Evolutionary conservation across 2,888 invertebrate genomes (phyloP).

Genomic region (Drosophila borealis): DNA sequence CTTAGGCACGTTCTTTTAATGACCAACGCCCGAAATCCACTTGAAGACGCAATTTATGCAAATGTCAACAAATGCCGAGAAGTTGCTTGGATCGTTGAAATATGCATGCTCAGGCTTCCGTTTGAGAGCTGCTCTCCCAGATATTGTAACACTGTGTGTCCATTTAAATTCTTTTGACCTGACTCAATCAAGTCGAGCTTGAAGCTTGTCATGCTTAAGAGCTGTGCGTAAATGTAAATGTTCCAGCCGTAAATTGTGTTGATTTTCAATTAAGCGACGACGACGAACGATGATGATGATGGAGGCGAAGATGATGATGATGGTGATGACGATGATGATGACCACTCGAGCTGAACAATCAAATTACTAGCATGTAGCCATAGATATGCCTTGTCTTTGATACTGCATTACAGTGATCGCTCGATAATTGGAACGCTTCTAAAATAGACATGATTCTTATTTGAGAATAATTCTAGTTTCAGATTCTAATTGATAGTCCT

Average conservation of each 20-base stretch:
- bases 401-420: neutral
- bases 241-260: conserved; percentile 64
- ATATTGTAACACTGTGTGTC: conserved; percentile 22
- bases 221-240: conserved; percentile 33
- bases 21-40: conserved; percentile 45
- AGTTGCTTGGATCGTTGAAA: conserved; percentile 35
- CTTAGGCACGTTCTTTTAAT: conserved; percentile 44
- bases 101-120: conserved; percentile 57
- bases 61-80: conserved; percentile 47
- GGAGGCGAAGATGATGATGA: conserved; percentile 5
- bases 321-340: conserved; percentile 23
- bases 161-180: conserved; percentile 71
- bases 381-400: conserved; percentile 12
- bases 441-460: neutral
- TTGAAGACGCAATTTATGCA: conserved; percentile 71
- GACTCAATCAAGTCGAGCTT: conserved; percentile 80
- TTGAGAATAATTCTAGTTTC: too few relatives aligned
- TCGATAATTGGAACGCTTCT: neutral
- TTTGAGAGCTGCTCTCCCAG: conserved; percentile 33
- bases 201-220: conserved; percentile 42
- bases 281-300: conserved; percentile 12
- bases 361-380: conserved; percentile 24
- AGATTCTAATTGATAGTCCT: neutral
- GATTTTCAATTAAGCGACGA: conserved; percentile 53
- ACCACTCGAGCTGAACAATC: conserved; percentile 39